phyloP scores from a whole-genome alignment of 37 sponge, comb jelly and placozoan genomes.

The Dysidea cf. avara region DNA sequence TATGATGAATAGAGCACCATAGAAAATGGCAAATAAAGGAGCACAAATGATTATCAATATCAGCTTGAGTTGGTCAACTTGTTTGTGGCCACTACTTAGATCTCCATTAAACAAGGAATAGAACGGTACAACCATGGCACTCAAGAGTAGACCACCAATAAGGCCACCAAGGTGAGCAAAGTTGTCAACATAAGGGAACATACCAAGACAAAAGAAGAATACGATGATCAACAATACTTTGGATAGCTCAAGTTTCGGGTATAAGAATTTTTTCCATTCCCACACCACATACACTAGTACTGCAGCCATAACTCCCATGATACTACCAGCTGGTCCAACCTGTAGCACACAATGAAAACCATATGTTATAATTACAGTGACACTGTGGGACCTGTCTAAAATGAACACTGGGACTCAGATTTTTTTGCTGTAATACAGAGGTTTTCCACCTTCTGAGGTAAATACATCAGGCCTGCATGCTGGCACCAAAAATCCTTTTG shows the following conservation, averaged over 20 bases:
- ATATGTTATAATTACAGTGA: too few species aligned
- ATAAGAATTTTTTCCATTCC: constrained; percentile 51
- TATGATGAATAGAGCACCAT: constrained; percentile 49
- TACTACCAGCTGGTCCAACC: constrained; percentile 87
- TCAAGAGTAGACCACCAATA: constrained; percentile 62
- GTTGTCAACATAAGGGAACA: constrained; percentile 88
- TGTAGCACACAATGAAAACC: too few species aligned
- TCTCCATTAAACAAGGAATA: constrained; percentile 21
- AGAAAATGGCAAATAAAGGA: constrained; percentile 16
- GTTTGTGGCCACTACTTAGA: neutral
- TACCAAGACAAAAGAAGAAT: constrained; percentile 56
- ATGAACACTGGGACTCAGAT: too few species aligned
- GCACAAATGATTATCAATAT: constrained; percentile 38
- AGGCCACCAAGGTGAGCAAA: constrained; percentile 90
- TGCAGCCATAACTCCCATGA: constrained; percentile 73
- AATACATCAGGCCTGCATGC: too few species aligned
- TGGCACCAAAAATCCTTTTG: too few species aligned
- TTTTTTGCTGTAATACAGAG: too few species aligned
- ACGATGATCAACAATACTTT: constrained; percentile 49
- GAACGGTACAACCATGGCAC: constrained; percentile 65
- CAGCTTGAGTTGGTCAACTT: constrained; percentile 10
- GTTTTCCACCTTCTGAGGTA: too few species aligned
- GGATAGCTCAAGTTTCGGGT: constrained; percentile 41
- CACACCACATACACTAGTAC: constrained; percentile 77
- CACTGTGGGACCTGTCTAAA: too few species aligned